phyloP scores from a whole-genome alignment of 30 jellyfish, hydroid and myxozoan genomes.

The Aurelia sp. region DNA sequence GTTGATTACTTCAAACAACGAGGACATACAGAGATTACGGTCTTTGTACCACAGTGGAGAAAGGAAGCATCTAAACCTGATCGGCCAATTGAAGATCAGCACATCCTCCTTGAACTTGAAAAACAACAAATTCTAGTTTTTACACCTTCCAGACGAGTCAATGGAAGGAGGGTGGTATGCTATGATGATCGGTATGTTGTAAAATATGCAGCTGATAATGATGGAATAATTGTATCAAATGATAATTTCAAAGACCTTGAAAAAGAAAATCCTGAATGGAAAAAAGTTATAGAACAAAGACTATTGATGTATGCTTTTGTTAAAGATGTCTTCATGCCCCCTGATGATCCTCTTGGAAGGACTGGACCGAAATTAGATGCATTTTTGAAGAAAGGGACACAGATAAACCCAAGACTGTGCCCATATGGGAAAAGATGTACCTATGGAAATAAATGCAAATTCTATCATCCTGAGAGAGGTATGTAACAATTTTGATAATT shows the following conservation, averaged over 20 bases:
- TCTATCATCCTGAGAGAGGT: slow-evolving; percentile 74
- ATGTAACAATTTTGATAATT: too few relatives aligned
- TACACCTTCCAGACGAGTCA: slow-evolving; percentile 90
- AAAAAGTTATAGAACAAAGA: slow-evolving; percentile 77
- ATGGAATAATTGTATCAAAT: slow-evolving; percentile 90
- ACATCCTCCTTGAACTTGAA: slow-evolving; percentile 71
- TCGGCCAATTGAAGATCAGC: slow-evolving; percentile 85
- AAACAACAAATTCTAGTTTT: slow-evolving; percentile 77
- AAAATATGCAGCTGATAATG: slow-evolving; percentile 83
- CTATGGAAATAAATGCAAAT: slow-evolving; percentile 85
- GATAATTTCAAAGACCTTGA: slow-evolving; percentile 85
- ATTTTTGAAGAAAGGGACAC: slow-evolving; percentile 79
- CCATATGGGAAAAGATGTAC: slow-evolving; percentile 89
- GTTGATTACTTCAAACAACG: slow-evolving; percentile 89
- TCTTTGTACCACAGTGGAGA: slow-evolving; percentile 95
- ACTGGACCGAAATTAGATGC: slow-evolving; percentile 87
- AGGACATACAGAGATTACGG: slow-evolving; percentile 86
- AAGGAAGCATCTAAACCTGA: slow-evolving; percentile 89
- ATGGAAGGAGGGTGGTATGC: slow-evolving; percentile 91
- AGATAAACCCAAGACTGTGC: slow-evolving; percentile 62
- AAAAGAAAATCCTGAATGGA: slow-evolving; percentile 88
- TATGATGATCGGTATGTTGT: slow-evolving; percentile 93
- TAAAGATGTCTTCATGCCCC: slow-evolving; percentile 88
- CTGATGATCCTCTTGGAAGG: slow-evolving; percentile 96
- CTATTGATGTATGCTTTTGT: slow-evolving; percentile 90